phyloP scores from a whole-genome alignment of 1,140 invertebrate genomes.

The Rhagoletis pomonella region DNA sequence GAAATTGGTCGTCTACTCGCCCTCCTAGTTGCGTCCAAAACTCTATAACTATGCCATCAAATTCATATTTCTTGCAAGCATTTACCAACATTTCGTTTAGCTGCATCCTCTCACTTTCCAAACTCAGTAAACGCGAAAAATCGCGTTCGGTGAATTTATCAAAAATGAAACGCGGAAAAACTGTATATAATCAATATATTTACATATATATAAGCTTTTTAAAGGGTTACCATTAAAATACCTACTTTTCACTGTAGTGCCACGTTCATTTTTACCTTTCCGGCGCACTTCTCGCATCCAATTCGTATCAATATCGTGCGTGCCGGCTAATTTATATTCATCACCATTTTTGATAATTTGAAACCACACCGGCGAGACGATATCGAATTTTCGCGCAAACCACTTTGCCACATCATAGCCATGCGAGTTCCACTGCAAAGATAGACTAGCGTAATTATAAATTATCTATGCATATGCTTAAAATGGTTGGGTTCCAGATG shows the following conservation, averaged over 20 bases:
- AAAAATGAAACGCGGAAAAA: conserved; percentile 90
- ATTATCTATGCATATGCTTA: not conserved
- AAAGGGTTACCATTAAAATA: not conserved
- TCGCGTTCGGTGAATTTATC: conserved; percentile 87
- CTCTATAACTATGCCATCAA: conserved; percentile 92
- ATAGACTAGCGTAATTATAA: conserved; percentile 53
- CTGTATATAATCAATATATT: conserved; percentile 72
- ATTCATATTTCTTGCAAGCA: conserved; percentile 80
- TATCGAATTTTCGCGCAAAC: conserved; percentile 92
- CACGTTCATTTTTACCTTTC: conserved; percentile 74
- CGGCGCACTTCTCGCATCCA: conserved; percentile 85
- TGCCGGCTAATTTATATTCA: conserved; percentile 80
- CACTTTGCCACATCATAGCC: conserved; percentile 95
- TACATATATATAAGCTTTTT: not conserved
- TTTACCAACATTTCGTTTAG: conserved; percentile 79
- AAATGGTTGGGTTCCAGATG: too few species aligned
- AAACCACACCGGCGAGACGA: conserved; percentile 96
- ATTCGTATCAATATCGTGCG: conserved; percentile 87
- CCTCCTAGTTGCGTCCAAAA: conserved; percentile 89
- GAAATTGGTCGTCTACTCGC: conserved; percentile 79
- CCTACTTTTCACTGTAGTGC: conserved; percentile 36
- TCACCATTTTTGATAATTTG: conserved; percentile 81
- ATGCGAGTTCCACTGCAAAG: conserved; percentile 93
- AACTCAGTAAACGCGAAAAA: conserved; percentile 79
- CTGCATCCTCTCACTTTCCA: conserved; percentile 77